Conservation (phyloP, 2,888 invertebrate genomes). For the Neoitamus cyanurus region DNA sequence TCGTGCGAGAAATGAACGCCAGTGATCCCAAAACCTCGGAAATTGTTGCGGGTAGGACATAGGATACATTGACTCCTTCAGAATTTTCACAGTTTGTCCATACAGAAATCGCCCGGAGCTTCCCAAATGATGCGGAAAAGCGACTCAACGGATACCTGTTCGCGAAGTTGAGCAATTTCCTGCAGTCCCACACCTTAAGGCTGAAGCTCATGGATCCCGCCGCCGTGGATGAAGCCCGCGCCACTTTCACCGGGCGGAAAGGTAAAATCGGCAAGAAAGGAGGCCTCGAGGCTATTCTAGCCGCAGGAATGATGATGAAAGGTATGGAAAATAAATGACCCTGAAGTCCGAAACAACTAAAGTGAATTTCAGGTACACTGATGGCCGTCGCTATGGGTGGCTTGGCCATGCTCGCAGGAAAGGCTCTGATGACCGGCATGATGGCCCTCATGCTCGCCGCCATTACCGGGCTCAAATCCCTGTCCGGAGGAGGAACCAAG, state of each 20-base stretch:
- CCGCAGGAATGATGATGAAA: slow-evolving; percentile 74
- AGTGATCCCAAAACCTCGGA: slow-evolving; percentile 73
- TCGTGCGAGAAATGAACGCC: slow-evolving; percentile 75
- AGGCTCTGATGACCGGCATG: slow-evolving; percentile 84
- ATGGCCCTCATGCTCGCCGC: slow-evolving; percentile 83
- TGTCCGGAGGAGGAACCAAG: slow-evolving; percentile 75
- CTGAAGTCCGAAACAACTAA: neutral
- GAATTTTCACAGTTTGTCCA: slow-evolving; percentile 18
- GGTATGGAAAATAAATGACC: slow-evolving; percentile 62
- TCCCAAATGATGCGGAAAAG: slow-evolving; percentile 81
- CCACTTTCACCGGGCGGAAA: slow-evolving; percentile 68
- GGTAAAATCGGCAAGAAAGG: slow-evolving; percentile 70
- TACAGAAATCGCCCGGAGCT: slow-evolving; percentile 76
- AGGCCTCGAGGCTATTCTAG: slow-evolving; percentile 68
- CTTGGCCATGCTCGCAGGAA: slow-evolving; percentile 82
- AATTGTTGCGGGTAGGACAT: slow-evolving; percentile 71
- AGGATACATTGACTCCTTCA: neutral
- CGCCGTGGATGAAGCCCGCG: slow-evolving; percentile 71
- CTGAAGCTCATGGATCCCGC: slow-evolving; percentile 76
- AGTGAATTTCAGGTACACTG: slow-evolving; percentile 71
- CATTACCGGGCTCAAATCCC: slow-evolving; percentile 79
- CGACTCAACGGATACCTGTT: slow-evolving; percentile 80
- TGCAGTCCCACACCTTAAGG: slow-evolving; percentile 79
- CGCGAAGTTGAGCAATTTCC: slow-evolving; percentile 76
- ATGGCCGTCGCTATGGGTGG: slow-evolving; percentile 80